These are phyloP conservation scores for Lottia gigantea DNA, from an alignment of 2,888 invertebrate species.

Conservation along the genomic window DNA sequence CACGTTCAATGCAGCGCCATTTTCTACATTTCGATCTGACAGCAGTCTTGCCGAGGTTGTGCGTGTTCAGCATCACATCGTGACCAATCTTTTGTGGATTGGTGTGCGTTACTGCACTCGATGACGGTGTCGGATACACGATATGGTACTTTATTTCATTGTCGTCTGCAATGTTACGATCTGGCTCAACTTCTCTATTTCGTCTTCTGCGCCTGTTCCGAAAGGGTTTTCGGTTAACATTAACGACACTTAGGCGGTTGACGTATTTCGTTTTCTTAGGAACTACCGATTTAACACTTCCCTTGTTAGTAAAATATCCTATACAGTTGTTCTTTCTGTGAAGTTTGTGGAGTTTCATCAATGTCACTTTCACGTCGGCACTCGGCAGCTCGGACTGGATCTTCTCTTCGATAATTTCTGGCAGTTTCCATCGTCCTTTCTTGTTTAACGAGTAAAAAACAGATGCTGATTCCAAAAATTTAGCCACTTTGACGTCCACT, in stretches of 20 bases:
- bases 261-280: neutral
- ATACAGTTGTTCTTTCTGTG: neutral
- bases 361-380: neutral
- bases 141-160: neutral
- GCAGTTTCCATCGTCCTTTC: constrained; percentile 48
- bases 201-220: neutral
- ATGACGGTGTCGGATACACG: neutral
- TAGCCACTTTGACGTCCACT: too few relatives aligned
- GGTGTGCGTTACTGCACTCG: neutral
- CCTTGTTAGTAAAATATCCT: neutral
- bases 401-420: constrained; percentile 36
- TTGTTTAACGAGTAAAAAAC: constrained; percentile 46
- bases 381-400: constrained; percentile 17
- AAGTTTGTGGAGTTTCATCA: neutral
- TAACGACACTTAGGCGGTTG: neutral
- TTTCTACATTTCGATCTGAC: too few relatives aligned
- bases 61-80: too few relatives aligned
- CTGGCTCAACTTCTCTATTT: neutral
- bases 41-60: too few relatives aligned
- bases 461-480: neutral
- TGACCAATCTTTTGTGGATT: too few relatives aligned
- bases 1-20: too few relatives aligned
- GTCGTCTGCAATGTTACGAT: neutral
- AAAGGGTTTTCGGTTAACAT: neutral
- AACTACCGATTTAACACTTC: neutral